Evolutionary conservation across 2,113 vertebrate species (phyloP).

Genomic region (Hydrochoerus hydrochaeris): DNA sequence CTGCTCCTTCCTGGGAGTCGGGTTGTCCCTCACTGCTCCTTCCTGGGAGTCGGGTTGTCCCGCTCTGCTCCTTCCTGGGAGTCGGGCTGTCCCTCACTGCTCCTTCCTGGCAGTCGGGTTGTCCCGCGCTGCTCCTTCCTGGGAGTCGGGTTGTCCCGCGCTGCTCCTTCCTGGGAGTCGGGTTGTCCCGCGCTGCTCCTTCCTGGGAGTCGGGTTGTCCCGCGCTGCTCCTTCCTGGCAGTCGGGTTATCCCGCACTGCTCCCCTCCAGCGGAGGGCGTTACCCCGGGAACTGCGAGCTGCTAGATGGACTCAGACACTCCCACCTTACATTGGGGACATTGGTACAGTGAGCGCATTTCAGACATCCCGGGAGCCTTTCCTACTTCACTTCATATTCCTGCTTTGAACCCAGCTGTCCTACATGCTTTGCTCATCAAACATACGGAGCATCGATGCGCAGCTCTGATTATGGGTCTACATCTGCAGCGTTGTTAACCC

Average conservation of each 20-base stretch:
- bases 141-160: too few species aligned
- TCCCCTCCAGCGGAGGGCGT: neutral
- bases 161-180: too few species aligned
- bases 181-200: too few species aligned
- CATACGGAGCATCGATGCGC: neutral
- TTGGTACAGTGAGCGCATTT: neutral
- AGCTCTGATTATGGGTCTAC: neutral
- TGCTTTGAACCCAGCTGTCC: neutral
- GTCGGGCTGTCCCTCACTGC: too few species aligned
- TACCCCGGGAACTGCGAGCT: neutral
- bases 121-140: too few species aligned
- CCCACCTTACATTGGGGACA: neutral
- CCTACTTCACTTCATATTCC: neutral
- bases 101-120: too few species aligned
- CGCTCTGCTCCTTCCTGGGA: too few species aligned
- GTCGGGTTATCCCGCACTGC: neutral
- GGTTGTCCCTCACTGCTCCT: too few species aligned
- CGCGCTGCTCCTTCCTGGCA: neutral
- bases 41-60: too few species aligned
- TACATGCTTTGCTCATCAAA: neutral
- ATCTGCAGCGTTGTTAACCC: neutral
- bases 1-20: too few species aligned
- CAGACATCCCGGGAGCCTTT: neutral
- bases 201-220: too few species aligned
- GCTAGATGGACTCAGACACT: neutral